A percentile compares a stretch with the other conserved stretches of the same genome.
Conservation (phyloP, 2,797 vertebrate species). For the Lepus townsendii region DNA sequence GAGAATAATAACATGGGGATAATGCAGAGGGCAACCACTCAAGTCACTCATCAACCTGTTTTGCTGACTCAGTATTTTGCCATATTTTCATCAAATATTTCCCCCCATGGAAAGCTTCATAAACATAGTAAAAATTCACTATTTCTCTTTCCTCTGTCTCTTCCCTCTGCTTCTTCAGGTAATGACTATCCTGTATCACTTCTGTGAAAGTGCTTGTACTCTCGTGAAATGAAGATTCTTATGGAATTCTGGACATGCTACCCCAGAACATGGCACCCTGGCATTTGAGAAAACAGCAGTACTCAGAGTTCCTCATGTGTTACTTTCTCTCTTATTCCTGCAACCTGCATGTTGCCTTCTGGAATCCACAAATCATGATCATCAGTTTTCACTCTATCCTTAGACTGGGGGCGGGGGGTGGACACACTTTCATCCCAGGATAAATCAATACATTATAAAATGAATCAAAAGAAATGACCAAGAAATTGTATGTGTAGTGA, state of each 20-base stretch:
- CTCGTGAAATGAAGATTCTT: background rate
- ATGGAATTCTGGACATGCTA: background rate
- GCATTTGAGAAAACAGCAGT: background rate
- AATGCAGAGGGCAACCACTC: background rate
- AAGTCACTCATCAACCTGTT: background rate
- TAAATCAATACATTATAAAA: background rate
- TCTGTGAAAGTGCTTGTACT: background rate
- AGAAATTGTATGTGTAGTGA: background rate
- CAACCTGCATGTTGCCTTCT: no score
- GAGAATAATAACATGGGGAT: background rate
- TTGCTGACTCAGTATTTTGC: background rate
- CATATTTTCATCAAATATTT: background rate
- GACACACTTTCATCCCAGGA: background rate
- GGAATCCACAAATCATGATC: no score
- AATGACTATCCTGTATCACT: background rate
- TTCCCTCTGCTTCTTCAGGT: background rate
- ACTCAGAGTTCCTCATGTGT: no score
- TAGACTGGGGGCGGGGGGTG: no score
- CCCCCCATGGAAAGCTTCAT: background rate
- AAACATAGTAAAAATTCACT: background rate
- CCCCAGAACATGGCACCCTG: background rate
- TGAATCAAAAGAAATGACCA: conserved; percentile 29
- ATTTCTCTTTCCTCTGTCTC: background rate
- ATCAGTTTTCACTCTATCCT: background rate
- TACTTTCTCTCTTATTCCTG: no score